Base-by-base conservation (phyloP, 2,888 invertebrate species). In the Chloroclystis v-ata region DNA sequence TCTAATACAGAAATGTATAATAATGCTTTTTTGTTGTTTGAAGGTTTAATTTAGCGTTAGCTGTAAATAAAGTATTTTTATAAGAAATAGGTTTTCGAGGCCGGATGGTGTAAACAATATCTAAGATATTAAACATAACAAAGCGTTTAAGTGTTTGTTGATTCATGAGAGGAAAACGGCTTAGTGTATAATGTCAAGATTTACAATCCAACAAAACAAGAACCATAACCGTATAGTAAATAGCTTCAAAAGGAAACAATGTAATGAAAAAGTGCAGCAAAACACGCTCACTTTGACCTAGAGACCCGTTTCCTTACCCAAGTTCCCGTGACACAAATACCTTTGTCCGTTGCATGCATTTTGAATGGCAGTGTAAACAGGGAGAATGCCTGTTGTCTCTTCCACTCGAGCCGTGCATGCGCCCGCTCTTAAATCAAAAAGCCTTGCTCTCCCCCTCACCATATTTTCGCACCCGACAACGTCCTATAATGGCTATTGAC, bases 401-500 rank as follows among this genome's bases (percentile, higher is more conserved):
- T 59, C 59, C 59, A 59, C 56, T 56, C 43, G 25, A 47, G 42
- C 49, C 46, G 49, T 54, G 56, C 52, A 46, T 29, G 44, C 44
- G 29, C 51, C 41, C 52, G 63, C 63, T 65, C 75, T 67, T 87
- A 87, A 85, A 87, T 87, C 86, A 87, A 79, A 82, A 74, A 72
- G 74, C 77, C 70, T 75, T 72, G 76, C 72, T 75, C 70, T 69
- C 75, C 78, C 74, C 43, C 75, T 66, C 74, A 70, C 81, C 82
- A 84, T 83, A 85, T 85, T 84, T 85, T 84, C 83, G 74, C 84
- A 76, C 86, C 82, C 78, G 70, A 77, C 79, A 78, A 72, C 77
- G 79, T 76, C 79, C 77, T 82, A 78, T 85, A 85, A 86, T 84
- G 74, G 83, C 83, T 78, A 81, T 84, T 82, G 84, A 82, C 78